Evolutionary conservation across 2,888 invertebrate genomes (phyloP), one percentile per base, ranked within the genome.

Genomic region (Leptogaster cylindrica): DNA sequence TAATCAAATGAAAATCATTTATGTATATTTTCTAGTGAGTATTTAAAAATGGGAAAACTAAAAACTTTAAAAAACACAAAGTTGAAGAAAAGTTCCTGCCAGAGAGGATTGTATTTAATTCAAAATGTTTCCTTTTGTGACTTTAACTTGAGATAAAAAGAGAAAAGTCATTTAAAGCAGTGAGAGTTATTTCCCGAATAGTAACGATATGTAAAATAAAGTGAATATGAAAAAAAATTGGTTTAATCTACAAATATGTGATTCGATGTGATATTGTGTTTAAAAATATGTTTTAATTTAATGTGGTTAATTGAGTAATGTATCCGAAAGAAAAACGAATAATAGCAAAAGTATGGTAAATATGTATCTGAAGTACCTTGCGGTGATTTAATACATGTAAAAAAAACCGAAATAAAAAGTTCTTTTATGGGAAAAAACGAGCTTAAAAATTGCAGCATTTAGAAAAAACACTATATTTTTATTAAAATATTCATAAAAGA

Each of bases 241-340:
- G 44, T 61, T 61, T 31, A 61, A 28, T 27, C 61, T 61, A 61
- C 61, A 41, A 51, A 61, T 44, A 61, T 61, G 61, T 61, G 61
- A 61, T 61, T 61, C 28, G 44, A 61, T 61, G 61, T 61, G 61
- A 61, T 61, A 61, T 61, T 61, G 41, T 61, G 61, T 61, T 61
- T 61, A 36, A 46, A 51, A 25, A 28, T 51, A 51, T 16, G 28
- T 33, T 33, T 18, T 33, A 31, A 18, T 10, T 46, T n/a, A 18
- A 46, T 23, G 27, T 12, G 14, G 23, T 25, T 23, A 20, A 52
- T 31, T 52, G 52, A n/a, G 33, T 18, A 18, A 33, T 46, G n/a
- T 46, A 46, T 25, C 16, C 16, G 1, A 18, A 46, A 1, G 20
- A 46, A 46, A 14, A 18, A 46, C 5, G 5, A 46, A 31, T 31